Percentiles rank a stretch among this genome's conserved stretches.
Conservation (phyloP, 2,113 vertebrate genomes). For the Psephotus haematonotus region DNA sequence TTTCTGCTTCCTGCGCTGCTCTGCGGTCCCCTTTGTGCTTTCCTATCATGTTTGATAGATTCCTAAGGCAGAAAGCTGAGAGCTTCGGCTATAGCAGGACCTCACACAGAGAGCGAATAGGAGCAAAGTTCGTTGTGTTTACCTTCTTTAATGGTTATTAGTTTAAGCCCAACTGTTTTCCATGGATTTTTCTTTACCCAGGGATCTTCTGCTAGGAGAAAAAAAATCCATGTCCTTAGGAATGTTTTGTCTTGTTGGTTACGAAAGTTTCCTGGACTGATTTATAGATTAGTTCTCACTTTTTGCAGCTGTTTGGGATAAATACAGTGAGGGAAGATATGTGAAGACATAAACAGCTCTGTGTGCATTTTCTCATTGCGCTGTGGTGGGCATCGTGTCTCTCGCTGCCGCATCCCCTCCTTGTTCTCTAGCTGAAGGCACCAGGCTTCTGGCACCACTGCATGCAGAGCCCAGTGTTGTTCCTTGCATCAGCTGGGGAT, state of each 20-base stretch:
- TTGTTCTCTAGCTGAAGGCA: background rate
- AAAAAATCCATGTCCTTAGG: background rate
- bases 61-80: background rate
- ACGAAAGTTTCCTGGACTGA: background rate
- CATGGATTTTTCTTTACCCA: background rate
- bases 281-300: background rate
- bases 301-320: background rate
- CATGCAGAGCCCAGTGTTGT: rapidly evolving
- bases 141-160: background rate
- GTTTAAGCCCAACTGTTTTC: background rate
- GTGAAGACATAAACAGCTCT: background rate
- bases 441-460: background rate
- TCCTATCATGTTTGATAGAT: background rate
- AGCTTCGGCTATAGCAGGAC: background rate
- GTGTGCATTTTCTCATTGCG: background rate
- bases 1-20: background rate
- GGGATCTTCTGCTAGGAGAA: background rate
- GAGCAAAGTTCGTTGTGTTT: background rate
- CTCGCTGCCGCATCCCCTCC: rapidly evolving
- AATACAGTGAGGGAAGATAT: rapidly evolving
- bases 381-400: rapidly evolving
- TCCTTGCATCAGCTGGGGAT: rapidly evolving
- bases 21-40: background rate
- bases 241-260: background rate
- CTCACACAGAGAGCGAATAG: background rate